Evolutionary conservation across 2,113 vertebrate species (phyloP).

Genomic region (Thunnus thynnus): DNA sequence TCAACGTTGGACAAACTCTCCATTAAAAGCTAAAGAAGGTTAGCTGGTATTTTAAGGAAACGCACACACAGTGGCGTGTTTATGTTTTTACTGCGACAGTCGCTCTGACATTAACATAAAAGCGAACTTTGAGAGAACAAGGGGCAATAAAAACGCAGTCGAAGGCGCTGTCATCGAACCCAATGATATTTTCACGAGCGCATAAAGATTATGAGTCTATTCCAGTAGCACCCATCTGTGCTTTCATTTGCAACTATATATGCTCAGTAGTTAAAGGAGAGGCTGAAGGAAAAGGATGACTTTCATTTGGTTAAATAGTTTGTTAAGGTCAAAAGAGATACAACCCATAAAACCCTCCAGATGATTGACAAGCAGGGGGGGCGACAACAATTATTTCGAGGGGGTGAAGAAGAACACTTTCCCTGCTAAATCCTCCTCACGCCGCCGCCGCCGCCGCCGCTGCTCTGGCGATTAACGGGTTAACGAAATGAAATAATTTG

Average conservation of each 20-base stretch:
- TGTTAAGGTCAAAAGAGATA: slow-evolving; percentile 71
- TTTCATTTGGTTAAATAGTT: slow-evolving; percentile 81
- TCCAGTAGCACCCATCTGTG: slow-evolving; percentile 80
- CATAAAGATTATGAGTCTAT: slow-evolving; percentile 84
- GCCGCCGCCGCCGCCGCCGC: not conserved
- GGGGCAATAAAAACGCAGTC: slow-evolving; percentile 79
- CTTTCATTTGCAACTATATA: slow-evolving; percentile 61
- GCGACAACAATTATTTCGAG: slow-evolving; percentile 27
- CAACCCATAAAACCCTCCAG: slow-evolving; percentile 28
- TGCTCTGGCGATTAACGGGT: slow-evolving; percentile 87
- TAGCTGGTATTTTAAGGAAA: slow-evolving; percentile 12
- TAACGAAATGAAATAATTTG: slow-evolving; percentile 97
- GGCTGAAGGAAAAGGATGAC: slow-evolving; percentile 60
- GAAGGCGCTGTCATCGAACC: slow-evolving; percentile 86
- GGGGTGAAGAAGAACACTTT: not conserved
- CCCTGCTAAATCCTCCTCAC: slow-evolving; percentile 51
- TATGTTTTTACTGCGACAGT: slow-evolving; percentile 52
- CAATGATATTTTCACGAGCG: slow-evolving; percentile 87
- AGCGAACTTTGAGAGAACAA: slow-evolving; percentile 76
- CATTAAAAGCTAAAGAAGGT: slow-evolving; percentile 15
- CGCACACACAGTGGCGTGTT: not conserved
- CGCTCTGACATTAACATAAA: slow-evolving; percentile 71
- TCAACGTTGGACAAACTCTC: no score
- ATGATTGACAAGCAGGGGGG: slow-evolving; percentile 48
- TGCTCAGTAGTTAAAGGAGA: slow-evolving; percentile 64